Evolutionary conservation across 2,113 vertebrate species (phyloP).

Genomic region (Ceuthmochares aereus): DNA sequence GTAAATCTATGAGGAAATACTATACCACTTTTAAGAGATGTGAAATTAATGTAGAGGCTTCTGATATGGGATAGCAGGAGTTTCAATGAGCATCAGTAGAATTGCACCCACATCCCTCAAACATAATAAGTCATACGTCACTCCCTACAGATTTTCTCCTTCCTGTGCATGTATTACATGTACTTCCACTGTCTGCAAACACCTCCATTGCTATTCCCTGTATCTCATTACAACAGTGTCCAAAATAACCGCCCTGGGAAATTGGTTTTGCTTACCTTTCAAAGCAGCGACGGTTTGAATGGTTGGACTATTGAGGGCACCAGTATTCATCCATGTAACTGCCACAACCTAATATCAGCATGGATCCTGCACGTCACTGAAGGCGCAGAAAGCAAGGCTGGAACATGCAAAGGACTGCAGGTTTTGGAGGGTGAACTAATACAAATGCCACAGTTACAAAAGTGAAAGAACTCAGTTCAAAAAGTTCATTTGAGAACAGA

Average conservation of each 20-base stretch:
- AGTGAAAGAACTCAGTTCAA: neutral
- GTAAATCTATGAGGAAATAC: neutral
- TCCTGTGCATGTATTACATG: neutral
- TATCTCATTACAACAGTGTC: neutral
- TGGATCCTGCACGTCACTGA: neutral
- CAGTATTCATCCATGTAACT: neutral
- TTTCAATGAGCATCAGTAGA: neutral
- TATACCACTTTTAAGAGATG: neutral
- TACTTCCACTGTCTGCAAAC: neutral
- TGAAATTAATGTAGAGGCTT: neutral
- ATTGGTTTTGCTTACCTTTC: neutral
- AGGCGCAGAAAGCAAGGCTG: neutral
- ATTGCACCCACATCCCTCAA: neutral
- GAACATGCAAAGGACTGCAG: rapidly evolving
- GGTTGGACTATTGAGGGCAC: neutral
- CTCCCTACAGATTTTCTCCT: neutral
- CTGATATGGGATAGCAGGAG: neutral
- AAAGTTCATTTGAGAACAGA: neutral
- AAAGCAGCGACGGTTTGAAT: neutral
- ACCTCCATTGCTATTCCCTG: neutral
- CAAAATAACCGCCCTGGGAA: neutral
- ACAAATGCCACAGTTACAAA: neutral
- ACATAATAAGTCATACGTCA: neutral
- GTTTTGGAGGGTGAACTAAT: neutral
- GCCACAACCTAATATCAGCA: neutral